phyloP scores from a whole-genome alignment of 92 coral and sea anemone species.

The Muricea muricata region DNA sequence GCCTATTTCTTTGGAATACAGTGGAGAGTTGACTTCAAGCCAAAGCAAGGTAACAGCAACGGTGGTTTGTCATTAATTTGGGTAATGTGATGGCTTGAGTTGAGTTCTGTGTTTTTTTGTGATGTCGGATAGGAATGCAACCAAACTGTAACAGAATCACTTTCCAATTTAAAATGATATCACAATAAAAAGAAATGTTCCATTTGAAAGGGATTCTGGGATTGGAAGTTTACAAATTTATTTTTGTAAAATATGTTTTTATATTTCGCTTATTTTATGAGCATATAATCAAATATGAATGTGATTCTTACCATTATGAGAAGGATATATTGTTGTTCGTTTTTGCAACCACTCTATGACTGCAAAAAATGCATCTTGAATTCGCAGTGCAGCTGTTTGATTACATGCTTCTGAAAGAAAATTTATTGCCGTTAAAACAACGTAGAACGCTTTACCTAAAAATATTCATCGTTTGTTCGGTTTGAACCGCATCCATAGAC shows the following conservation, averaged over 20 bases:
- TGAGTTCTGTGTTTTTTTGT: neutral
- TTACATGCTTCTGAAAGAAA: neutral
- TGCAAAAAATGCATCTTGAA: conserved; percentile 36
- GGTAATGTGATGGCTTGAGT: neutral
- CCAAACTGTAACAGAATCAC: neutral
- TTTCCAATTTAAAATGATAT: no score
- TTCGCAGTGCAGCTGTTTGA: neutral
- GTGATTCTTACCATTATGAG: neutral
- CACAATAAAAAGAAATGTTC: neutral
- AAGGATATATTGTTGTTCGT: neutral
- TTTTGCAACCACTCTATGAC: conserved; percentile 22
- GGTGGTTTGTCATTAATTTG: neutral
- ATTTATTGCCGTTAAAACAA: no score
- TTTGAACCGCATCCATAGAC: neutral
- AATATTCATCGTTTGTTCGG: neutral
- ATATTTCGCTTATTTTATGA: neutral
- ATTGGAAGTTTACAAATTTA: neutral
- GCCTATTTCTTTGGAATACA: neutral
- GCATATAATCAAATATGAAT: neutral
- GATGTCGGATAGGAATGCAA: neutral
- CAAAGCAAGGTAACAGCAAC: neutral
- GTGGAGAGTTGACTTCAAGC: neutral
- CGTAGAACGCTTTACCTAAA: no score
- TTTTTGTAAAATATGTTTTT: neutral
- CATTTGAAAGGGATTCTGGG: neutral